These are phyloP conservation scores for Conomelus anceps DNA, from an alignment of 2,888 invertebrate genomes.

Conservation along the genomic window DNA sequence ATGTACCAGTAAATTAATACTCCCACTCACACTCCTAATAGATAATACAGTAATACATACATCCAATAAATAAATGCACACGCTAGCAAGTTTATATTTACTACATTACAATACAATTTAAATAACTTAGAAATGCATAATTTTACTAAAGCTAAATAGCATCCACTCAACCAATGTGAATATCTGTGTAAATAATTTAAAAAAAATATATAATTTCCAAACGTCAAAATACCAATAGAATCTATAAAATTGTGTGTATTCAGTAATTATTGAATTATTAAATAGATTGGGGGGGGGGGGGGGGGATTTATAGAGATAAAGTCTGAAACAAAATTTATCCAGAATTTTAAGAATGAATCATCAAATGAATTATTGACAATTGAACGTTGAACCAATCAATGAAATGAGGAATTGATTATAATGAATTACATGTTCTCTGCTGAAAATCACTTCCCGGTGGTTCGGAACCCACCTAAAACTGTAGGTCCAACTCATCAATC, in stretches of 20 bases:
- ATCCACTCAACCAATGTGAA: constrained; percentile 23
- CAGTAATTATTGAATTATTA: neutral
- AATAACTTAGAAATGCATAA: neutral
- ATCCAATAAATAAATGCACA: neutral
- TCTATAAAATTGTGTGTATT: neutral
- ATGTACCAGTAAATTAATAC: constrained; percentile 7
- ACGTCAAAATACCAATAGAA: neutral
- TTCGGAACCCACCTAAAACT: too few relatives aligned
- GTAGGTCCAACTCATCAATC: too few relatives aligned
- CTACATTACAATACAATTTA: constrained; percentile 1
- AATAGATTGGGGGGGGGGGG: too few relatives aligned
- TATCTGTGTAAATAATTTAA: constrained; percentile 21
- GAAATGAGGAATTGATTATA: too few relatives aligned
- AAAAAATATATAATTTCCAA: neutral
- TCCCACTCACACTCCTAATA: neutral
- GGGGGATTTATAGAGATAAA: too few relatives aligned
- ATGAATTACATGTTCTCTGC: too few relatives aligned
- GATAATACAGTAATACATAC: neutral
- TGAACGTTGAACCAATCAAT: too few relatives aligned
- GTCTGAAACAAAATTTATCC: too few relatives aligned
- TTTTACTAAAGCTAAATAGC: neutral
- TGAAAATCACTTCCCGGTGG: too few relatives aligned
- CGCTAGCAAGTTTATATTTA: neutral
- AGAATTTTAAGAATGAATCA: too few relatives aligned
- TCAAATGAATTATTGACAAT: too few relatives aligned